Base-by-base conservation (phyloP, 2,888 invertebrate genomes). In the Apeira syringaria region DNA sequence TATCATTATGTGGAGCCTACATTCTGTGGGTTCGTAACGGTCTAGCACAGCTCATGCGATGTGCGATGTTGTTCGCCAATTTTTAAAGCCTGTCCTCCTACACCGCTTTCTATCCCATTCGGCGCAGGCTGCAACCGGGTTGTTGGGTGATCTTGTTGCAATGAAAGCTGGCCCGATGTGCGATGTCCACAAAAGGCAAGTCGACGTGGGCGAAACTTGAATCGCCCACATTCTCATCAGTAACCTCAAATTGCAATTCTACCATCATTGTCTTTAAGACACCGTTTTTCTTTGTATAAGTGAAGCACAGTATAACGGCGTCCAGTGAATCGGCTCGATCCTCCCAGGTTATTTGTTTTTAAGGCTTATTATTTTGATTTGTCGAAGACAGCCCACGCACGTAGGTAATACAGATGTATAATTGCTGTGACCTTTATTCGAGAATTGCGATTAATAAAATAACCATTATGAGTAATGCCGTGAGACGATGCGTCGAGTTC, bases 161-260 rank as follows among this genome's bases (percentile, higher is more conserved):
- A 74, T 63, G 80, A 83, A 82, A 84, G 82, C 76, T 67, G 55
- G 53, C 17, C 64, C 50, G 57, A 47, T 49, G 59, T 61, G 51
- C 56, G 56, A 41, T 50, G 56, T 58, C 79, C 83, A 68, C 62
- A 76, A 68, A 84, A 61, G 73, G 73, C 48, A 58, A 59, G 46
- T 43, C 54, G 30, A 26, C 53, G 72, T 73, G 64, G 73, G 73
- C 56, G 66, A 55, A 40, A 52, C 64, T 53, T 31, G 60, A 39
- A 35, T 39, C 53, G 41, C 68, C 68, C 62, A 72, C 71, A 37
- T 34, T 33, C 31, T 24, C 22, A 27, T 27, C 28, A 47, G 49
- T 53, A 50, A 60, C 47, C 50, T 37, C 44, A 53, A 54, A 44
- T 54, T 46, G 48, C 45, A 50, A 53, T 40, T 48, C 25, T 47